Evolutionary conservation across 1,140 invertebrate genomes (phyloP).

Genomic region (Drosophila ambigua): DNA sequence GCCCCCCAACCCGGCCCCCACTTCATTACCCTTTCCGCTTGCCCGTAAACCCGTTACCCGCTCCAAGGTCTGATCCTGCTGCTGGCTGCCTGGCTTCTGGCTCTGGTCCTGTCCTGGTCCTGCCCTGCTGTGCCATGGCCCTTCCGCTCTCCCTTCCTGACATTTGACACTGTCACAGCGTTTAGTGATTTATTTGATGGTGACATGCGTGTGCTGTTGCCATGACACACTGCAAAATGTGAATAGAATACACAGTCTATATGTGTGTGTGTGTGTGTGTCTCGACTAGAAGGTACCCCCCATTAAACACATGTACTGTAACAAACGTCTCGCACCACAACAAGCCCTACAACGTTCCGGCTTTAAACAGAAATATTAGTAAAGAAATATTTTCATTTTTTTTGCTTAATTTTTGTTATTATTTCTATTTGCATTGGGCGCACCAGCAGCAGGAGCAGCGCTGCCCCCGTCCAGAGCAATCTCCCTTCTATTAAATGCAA

Average conservation of each 20-base stretch:
- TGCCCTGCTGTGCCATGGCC: too few species aligned
- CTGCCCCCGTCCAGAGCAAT: too few species aligned
- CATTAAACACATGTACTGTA: too few species aligned
- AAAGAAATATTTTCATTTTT: slow-evolving; percentile 19
- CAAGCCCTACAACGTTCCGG: not conserved
- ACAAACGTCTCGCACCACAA: too few species aligned
- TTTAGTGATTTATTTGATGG: slow-evolving; percentile 81
- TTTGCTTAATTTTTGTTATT: slow-evolving; percentile 53
- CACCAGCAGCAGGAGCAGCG: not conserved
- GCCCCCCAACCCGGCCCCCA: too few species aligned
- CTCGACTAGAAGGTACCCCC: too few species aligned
- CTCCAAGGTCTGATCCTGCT: too few species aligned
- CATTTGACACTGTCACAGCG: slow-evolving; percentile 79
- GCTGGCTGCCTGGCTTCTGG: not conserved
- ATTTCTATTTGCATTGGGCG: slow-evolving; percentile 36
- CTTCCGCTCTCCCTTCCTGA: slow-evolving; percentile 40
- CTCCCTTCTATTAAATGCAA: slow-evolving; percentile 59
- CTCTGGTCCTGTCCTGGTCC: slow-evolving; percentile 5
- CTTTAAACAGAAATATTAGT: slow-evolving; percentile 8
- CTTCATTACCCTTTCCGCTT: slow-evolving; percentile 25
- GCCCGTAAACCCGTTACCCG: not conserved
- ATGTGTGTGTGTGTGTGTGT: too few species aligned
- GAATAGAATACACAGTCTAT: too few species aligned
- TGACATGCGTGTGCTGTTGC: slow-evolving; percentile 71
- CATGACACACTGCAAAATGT: slow-evolving; percentile 34